Base-by-base conservation (phyloP, 2,888 invertebrate genomes). In the Sphaerolaimus hirsutus region DNA sequence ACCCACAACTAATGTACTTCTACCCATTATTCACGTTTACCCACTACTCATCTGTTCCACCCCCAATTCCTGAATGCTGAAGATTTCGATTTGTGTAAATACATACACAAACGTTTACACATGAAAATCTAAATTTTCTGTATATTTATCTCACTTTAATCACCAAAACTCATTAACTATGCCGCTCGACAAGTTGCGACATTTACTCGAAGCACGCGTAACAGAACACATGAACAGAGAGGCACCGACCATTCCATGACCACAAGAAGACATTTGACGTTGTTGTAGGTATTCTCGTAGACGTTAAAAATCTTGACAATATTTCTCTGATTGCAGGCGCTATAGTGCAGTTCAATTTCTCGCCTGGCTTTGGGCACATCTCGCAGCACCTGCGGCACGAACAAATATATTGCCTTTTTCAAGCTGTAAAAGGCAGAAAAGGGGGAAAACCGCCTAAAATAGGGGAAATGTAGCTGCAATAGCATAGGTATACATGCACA, bases 341-440 rank as follows among this genome's bases (percentile, higher is more conserved):
- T 73, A 79, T 84, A 87, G 66, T 97, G 93, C 35, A 97, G 69
- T 58, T 91, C 89, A 14, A 93, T 86, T 66, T 97, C 91, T 48
- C 91, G 71, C 41, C 86, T 70, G 0, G 93, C 87, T 66, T 91
- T 93, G 17, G 78, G 74, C 57, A 79, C 81, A 68, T 93, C 91
- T 57, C 82, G 76, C 14, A 97, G 71, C 21, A 82, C 81, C 79
- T 79, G 56, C n/a, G n/a, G n/a, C n/a, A n/a, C n/a, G n/a, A n/a
- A n/a, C n/a, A n/a, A n/a, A n/a, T n/a, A n/a, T n/a, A n/a, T n/a
- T n/a, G n/a, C n/a, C n/a, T n/a, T n/a, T n/a, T n/a, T n/a, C n/a
- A n/a, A n/a, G n/a, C n/a, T n/a, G n/a, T n/a, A n/a, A n/a, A n/a
- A n/a, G n/a, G n/a, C n/a, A n/a, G n/a, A n/a, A n/a, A n/a, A n/a